Evolutionary conservation across 2,113 vertebrate genomes (phyloP).

Genomic region (Crypturellus undulatus): DNA sequence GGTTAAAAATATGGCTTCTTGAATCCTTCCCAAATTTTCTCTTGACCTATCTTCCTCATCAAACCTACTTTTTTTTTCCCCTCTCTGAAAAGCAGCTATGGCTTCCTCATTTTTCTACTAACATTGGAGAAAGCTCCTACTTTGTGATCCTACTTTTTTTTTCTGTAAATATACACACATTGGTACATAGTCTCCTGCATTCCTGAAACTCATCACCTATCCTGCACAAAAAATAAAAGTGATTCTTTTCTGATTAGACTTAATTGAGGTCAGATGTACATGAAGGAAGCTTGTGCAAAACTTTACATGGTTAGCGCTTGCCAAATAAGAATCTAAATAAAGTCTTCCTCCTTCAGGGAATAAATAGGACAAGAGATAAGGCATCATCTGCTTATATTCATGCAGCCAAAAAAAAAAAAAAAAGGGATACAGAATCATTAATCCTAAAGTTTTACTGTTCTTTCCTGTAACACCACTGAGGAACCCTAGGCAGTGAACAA

Average conservation of each 20-base stretch:
- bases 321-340: neutral
- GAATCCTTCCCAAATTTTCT: neutral
- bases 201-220: neutral
- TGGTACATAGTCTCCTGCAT: neutral
- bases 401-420: neutral
- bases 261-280: neutral
- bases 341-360: neutral
- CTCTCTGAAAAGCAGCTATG: neutral
- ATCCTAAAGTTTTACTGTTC: neutral
- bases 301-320: neutral
- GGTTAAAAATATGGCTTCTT: neutral
- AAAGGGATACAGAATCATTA: neutral
- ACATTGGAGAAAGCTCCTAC: neutral
- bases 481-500: neutral
- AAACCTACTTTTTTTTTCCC: accelerated
- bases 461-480: neutral
- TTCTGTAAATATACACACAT: accelerated
- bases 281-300: neutral
- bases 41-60: neutral
- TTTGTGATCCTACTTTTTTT: neutral
- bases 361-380: neutral
- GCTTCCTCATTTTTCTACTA: neutral
- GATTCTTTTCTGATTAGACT: neutral
- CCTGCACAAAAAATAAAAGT: neutral
- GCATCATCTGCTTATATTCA: neutral